These are phyloP conservation scores for Drosophila engyochracea DNA, from an alignment of 2,888 invertebrate genomes.

Conservation along the genomic window DNA sequence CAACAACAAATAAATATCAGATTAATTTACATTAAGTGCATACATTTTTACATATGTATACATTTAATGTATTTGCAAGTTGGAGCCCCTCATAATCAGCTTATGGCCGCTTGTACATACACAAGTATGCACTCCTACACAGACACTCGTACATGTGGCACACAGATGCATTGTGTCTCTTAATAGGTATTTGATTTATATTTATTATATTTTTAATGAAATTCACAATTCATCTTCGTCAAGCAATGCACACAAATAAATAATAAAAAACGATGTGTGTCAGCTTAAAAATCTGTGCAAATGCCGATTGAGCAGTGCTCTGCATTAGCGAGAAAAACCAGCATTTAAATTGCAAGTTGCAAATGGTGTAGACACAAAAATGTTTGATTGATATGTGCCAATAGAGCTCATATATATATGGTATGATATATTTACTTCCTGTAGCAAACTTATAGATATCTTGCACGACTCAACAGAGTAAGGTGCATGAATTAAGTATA, in stretches of 20 bases:
- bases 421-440: neutral
- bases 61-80: slow-evolving; percentile 8
- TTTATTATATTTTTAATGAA: slow-evolving; percentile 47
- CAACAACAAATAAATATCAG: slow-evolving; percentile 4
- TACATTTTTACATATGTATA: neutral
- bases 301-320: slow-evolving; percentile 49
- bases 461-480: neutral
- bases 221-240: slow-evolving; percentile 54
- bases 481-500: neutral
- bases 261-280: slow-evolving; percentile 51
- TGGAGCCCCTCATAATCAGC: slow-evolving; percentile 53
- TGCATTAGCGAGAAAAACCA: slow-evolving; percentile 64
- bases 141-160: slow-evolving; percentile 5
- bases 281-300: slow-evolving; percentile 46
- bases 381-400: slow-evolving; percentile 30
- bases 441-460: neutral
- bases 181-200: slow-evolving; percentile 59
- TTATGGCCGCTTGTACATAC: slow-evolving; percentile 36
- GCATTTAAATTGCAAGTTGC: slow-evolving; percentile 75
- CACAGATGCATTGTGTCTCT: slow-evolving; percentile 26
- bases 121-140: slow-evolving; percentile 16
- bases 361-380: slow-evolving; percentile 28
- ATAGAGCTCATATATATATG: neutral
- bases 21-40: slow-evolving; percentile 26
- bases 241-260: slow-evolving; percentile 38